A percentile compares a stretch with the other conserved stretches of the same genome.
phyloP scores from a whole-genome alignment of 2,888 invertebrate species.

The Aporophyla nigra region DNA sequence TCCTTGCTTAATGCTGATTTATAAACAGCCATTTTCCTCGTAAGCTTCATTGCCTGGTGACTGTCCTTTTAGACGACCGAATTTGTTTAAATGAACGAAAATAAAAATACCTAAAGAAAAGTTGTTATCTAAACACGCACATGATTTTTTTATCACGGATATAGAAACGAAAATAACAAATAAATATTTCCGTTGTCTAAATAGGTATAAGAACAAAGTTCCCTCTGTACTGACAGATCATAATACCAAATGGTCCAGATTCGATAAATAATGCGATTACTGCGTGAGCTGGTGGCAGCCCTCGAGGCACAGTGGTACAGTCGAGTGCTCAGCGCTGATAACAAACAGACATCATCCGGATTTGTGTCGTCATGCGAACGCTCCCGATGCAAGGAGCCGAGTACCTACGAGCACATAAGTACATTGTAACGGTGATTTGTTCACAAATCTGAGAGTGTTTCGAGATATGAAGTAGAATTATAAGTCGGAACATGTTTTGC shows the following conservation, averaged over 20 bases:
- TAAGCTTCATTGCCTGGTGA: slow-evolving; percentile 18
- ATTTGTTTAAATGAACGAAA: slow-evolving; percentile 2
- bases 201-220: slow-evolving; percentile 37
- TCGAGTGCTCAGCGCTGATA: slow-evolving; percentile 89
- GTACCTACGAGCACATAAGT: slow-evolving; percentile 57
- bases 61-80: background rate
- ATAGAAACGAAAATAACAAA: slow-evolving; percentile 14
- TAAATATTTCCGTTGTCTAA: slow-evolving; percentile 1
- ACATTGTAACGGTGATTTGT: slow-evolving; percentile 66
- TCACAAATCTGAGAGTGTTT: slow-evolving; percentile 49
- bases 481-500: slow-evolving; percentile 14
- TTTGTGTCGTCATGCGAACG: slow-evolving; percentile 89
- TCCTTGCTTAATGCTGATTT: slow-evolving; percentile 50
- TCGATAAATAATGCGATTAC: slow-evolving; percentile 86
- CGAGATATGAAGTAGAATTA: slow-evolving; percentile 32
- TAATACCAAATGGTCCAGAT: slow-evolving; percentile 80
- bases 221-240: slow-evolving; percentile 57
- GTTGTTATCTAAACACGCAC: background rate
- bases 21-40: slow-evolving; percentile 25
- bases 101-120: background rate
- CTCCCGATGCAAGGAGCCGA: slow-evolving; percentile 60
- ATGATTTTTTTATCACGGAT: slow-evolving; percentile 3
- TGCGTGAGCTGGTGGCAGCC: slow-evolving; percentile 78
- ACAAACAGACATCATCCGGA: slow-evolving; percentile 91
- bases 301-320: slow-evolving; percentile 80